Evolutionary conservation across 2,113 vertebrate species (phyloP).

Genomic region (Alexandromys fortis): DNA sequence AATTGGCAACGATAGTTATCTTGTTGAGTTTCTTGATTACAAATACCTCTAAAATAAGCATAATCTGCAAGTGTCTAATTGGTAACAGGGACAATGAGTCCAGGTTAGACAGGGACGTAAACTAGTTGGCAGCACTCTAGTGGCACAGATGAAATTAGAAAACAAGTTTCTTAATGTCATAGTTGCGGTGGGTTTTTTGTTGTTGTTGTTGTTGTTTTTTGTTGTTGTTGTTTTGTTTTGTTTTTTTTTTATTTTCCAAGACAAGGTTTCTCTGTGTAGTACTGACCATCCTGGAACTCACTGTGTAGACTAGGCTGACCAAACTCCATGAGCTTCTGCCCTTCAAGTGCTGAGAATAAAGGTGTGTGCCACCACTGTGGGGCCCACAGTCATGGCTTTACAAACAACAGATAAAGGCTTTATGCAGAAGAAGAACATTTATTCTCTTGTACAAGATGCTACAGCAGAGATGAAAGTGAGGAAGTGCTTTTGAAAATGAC

Average conservation of each 20-base stretch:
- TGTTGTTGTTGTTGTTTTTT: no score
- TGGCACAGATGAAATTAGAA: not conserved
- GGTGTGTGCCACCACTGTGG: not conserved
- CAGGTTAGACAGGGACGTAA: not conserved
- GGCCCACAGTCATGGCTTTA: not conserved
- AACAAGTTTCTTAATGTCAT: not conserved
- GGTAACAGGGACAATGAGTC: not conserved
- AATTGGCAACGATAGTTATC: not conserved
- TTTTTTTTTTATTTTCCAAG: not conserved
- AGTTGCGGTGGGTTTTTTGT: not conserved
- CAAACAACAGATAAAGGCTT: not conserved
- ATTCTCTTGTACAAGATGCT: not conserved
- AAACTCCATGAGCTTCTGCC: not conserved
- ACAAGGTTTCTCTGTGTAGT: not conserved
- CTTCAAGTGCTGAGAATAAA: not conserved
- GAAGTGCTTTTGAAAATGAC: slow-evolving; percentile 39
- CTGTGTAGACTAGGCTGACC: not conserved
- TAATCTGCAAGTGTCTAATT: not conserved
- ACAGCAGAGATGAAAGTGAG: not conserved
- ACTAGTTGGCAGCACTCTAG: not conserved
- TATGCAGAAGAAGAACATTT: not conserved
- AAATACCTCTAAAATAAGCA: not conserved
- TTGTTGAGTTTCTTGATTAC: not conserved
- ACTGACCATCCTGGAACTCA: not conserved
- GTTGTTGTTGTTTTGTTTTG: not conserved